A percentile compares a stretch with the other conserved stretches of the same genome.
Conservation (phyloP, 2,888 invertebrate genomes). For the Eilema caniola region DNA sequence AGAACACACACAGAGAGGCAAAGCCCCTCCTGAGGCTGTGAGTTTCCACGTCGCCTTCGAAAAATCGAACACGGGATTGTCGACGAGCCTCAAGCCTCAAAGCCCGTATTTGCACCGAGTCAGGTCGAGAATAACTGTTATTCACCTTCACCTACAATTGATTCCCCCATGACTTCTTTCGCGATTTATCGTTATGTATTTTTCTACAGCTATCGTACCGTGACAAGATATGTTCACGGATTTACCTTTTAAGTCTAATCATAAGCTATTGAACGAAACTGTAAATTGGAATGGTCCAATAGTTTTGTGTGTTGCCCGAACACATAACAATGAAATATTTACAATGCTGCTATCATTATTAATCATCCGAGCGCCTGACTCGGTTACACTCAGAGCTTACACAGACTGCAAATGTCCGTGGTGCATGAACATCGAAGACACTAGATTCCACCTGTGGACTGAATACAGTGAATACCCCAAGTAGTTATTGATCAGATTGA, state of each 20-base stretch:
- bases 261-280: background rate
- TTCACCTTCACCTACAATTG: too few relatives aligned
- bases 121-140: too few relatives aligned
- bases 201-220: background rate
- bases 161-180: background rate
- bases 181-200: background rate
- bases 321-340: constrained; percentile 1
- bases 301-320: constrained; percentile 1
- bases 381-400: background rate
- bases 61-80: too few relatives aligned
- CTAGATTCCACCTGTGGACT: too few relatives aligned
- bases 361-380: background rate
- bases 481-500: too few relatives aligned
- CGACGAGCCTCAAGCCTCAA: too few relatives aligned
- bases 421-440: too few relatives aligned
- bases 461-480: too few relatives aligned
- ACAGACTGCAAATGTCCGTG: background rate
- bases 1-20: too few relatives aligned
- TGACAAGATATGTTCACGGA: background rate
- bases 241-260: background rate
- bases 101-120: too few relatives aligned
- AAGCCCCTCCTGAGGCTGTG: too few relatives aligned
- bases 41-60: too few relatives aligned
- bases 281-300: constrained; percentile 4
- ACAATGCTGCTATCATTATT: background rate